Base-by-base conservation (phyloP, 2,797 vertebrate species). In the Chanos chanos region DNA sequence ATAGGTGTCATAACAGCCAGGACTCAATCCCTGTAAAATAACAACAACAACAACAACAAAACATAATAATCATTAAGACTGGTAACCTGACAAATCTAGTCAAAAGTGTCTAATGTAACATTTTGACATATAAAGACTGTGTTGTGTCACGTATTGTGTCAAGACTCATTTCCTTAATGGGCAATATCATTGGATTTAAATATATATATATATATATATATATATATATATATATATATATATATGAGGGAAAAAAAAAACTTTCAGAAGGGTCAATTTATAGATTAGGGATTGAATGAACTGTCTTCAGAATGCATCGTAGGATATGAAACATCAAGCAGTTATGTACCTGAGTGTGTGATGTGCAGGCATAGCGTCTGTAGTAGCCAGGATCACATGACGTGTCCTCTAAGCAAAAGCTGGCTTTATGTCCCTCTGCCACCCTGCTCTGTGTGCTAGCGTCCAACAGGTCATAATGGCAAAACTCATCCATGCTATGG, bases 401-500 rank as follows among this genome's bases (percentile, higher is more conserved):
- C 0, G 96, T 97, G 75, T 99, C 96, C 84, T 99, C 96, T 52
- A 99, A 88, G 52, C 96, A 99, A 86, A 99, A 99, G 59, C 95
- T 97, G 36, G 95, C 96, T 84, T 98, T 99, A 85, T 99, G 96
- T 2, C 96, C 96, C 75, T 98, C 95, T 7, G 95, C 95, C 21
- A 97, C 94, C 59, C 87, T 88, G 5, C 76, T 84, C 7, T 94
- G 80, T 0, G 89, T 87, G 8, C 55, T 79, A 1, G 76, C 66
- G 63, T 98, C 94, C 73, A 98, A 77, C 75, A 99, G 85, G 74
- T 99, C 95, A 5, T 98, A 97, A 77, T 94, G 91, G 67, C 94
- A 95, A 84, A 99, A 97, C 77, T 96, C 93, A 27, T 94, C 94
- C 95, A 99, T 97, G 79, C 96, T 99, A 86, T 99, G 95, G 71